Percentiles rank a stretch among this genome's conserved stretches.
Evolutionary conservation across 2,888 invertebrate species (phyloP).

Genomic region (Troides helena): DNA sequence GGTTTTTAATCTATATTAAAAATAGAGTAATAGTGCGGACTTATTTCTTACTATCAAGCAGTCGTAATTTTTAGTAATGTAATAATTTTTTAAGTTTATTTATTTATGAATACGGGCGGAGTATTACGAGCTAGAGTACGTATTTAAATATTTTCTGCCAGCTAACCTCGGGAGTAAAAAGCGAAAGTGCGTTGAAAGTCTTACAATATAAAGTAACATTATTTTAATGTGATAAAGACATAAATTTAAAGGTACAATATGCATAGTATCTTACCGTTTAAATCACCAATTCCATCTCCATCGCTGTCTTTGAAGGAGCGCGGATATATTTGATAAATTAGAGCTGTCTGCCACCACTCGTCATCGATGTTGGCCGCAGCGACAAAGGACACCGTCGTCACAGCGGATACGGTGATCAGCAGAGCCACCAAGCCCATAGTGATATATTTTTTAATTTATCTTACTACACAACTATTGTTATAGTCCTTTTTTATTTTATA

Average conservation of each 20-base stretch:
- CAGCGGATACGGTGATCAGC: not conserved
- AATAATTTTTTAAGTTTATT: too few relatives aligned
- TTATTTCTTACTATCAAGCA: too few relatives aligned
- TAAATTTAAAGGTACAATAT: not conserved
- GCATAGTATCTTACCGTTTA: slow-evolving; percentile 78
- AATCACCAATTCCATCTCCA: slow-evolving; percentile 87
- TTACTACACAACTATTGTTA: not conserved
- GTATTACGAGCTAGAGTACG: too few relatives aligned
- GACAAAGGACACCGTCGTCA: not conserved
- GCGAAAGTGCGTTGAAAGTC: not conserved
- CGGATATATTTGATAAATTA: slow-evolving; percentile 89
- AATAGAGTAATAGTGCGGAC: too few relatives aligned
- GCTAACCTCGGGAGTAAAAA: too few relatives aligned
- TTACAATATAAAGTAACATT: not conserved
- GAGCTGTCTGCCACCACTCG: slow-evolving; percentile 88
- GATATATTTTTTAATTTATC: not conserved
- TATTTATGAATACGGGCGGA: too few relatives aligned
- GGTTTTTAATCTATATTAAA: too few relatives aligned
- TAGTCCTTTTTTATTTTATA: not conserved
- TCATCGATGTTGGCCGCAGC: slow-evolving; percentile 35
- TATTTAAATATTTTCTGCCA: too few relatives aligned
- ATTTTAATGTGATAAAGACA: not conserved
- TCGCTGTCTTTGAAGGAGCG: slow-evolving; percentile 87
- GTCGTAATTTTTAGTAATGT: too few relatives aligned
- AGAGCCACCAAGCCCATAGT: not conserved